Conservation (phyloP, 2,113 vertebrate species). For the Sprattus sprattus region DNA sequence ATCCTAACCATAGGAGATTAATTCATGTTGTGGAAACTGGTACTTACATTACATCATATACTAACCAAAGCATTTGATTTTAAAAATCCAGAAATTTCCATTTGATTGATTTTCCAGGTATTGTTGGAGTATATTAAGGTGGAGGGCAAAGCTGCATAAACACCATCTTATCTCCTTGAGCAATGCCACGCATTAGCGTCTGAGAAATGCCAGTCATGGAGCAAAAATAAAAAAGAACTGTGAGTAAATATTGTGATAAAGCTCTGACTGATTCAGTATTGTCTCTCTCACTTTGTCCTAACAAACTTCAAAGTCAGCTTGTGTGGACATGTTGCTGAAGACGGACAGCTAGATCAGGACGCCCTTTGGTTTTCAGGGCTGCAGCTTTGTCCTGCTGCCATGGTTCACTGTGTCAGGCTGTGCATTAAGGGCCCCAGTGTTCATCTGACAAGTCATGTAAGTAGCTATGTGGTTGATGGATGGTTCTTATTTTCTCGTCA, state of each 20-base stretch:
- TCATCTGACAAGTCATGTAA: conserved; percentile 63
- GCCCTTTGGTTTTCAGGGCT: neutral
- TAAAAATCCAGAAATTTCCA: too few relatives aligned
- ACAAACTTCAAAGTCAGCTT: neutral
- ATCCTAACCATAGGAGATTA: too few relatives aligned
- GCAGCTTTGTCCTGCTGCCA: conserved; percentile 50
- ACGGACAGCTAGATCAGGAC: neutral
- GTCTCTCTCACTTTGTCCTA: neutral
- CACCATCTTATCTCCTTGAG: conserved; percentile 48
- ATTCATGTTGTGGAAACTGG: too few relatives aligned
- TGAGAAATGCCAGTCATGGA: neutral
- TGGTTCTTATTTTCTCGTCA: conserved; percentile 75
- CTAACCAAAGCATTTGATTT: too few relatives aligned
- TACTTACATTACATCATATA: too few relatives aligned
- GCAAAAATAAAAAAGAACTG: neutral
- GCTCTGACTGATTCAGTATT: neutral
- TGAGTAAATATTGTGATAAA: neutral
- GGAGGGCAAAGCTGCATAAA: conserved; percentile 58
- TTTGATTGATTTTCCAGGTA: too few relatives aligned
- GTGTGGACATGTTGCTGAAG: neutral
- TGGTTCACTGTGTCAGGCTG: conserved; percentile 47
- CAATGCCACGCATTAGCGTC: neutral
- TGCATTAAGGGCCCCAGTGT: conserved; percentile 45
- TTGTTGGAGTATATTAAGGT: too few relatives aligned
- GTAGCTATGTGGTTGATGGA: conserved; percentile 65